Evolutionary conservation across 2,888 invertebrate species (phyloP), one percentile per base, ranked within the genome.

Genomic region (Meghimatium bilineatum): DNA sequence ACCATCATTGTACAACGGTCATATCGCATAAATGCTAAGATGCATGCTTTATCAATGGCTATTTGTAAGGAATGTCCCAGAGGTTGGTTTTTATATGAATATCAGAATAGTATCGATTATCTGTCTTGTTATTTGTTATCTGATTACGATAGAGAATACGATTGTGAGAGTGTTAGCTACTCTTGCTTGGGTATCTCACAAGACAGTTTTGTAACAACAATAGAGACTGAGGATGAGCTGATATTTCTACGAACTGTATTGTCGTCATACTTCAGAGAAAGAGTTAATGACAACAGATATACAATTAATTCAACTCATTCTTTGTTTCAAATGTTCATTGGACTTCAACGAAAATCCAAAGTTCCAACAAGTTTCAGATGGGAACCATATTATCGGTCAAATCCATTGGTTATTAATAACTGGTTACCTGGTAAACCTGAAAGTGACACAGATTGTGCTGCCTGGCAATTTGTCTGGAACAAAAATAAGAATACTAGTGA

Each of bases 391-490:
- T n/a, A n/a, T n/a, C 17, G 0, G 3, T 10, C 26, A 29, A 26
- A n/a, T 12, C 72, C 72, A 14, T n/a, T 49, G n/a, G 44, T 44
- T n/a, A 17, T 72, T 12, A 44, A 44, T 29, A 36, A 72, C n/a
- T 72, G 72, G 72, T 12, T 44, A 29, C 14, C 44, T 44, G 44
- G 72, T 5, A 72, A 72, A 72, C 72, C 44, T 10, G 44, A 44
- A n/a, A n/a, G 14, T 32, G 66, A 32, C 5, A 1, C 14, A 14
- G 38, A 10, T 3, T 44, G 29, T 26, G n/a, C 36, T 0, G 44
- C n/a, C 38, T 72, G 72, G 72, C 72, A n/a, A 26, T 72, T 72
- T 72, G 32, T n/a, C n/a, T n/a, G n/a, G n/a, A n/a, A 66, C 17
- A 20, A 32, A 1, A 66, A 5, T 2, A 32, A 29, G 8, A 32